These are phyloP conservation scores for Ectemnius lituratus DNA, from an alignment of 2,888 invertebrate genomes.

Conservation along the genomic window DNA sequence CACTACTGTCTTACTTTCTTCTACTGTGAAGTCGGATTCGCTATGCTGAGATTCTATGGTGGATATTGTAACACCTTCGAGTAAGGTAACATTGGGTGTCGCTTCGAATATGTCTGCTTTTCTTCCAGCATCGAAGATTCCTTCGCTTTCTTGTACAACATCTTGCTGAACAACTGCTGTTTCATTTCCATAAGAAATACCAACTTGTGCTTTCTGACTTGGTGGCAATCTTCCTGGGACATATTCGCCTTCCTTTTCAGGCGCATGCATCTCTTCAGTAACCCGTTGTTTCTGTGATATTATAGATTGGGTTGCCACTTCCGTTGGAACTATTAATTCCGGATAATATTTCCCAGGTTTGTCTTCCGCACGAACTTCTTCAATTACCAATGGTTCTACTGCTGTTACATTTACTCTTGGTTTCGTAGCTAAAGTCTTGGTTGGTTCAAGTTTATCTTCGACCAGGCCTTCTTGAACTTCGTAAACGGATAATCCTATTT, in stretches of 20 bases:
- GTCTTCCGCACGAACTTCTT: slow-evolving; percentile 84
- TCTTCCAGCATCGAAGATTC: slow-evolving; percentile 76
- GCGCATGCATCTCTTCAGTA: slow-evolving; percentile 83
- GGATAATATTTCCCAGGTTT: slow-evolving; percentile 89
- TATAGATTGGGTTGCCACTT: slow-evolving; percentile 84
- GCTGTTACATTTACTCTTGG: slow-evolving; percentile 83
- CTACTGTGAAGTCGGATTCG: slow-evolving; percentile 80
- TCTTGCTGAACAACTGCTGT: slow-evolving; percentile 81
- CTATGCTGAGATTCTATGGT: slow-evolving; percentile 84
- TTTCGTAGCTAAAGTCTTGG: slow-evolving; percentile 79
- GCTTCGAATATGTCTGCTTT: slow-evolving; percentile 68
- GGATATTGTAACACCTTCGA: slow-evolving; percentile 80
- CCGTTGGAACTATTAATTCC: slow-evolving; percentile 88
- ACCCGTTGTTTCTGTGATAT: slow-evolving; percentile 83
- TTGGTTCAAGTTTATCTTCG: slow-evolving; percentile 80
- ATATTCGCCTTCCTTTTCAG: slow-evolving; percentile 85
- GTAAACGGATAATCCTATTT: slow-evolving; percentile 83
- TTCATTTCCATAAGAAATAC: slow-evolving; percentile 81
- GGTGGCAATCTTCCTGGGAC: slow-evolving; percentile 81
- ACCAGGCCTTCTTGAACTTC: slow-evolving; percentile 83
- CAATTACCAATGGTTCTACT: slow-evolving; percentile 83
- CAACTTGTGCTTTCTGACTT: slow-evolving; percentile 81
- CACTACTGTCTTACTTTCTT: slow-evolving; percentile 78
- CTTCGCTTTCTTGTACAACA: slow-evolving; percentile 84
- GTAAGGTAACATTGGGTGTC: slow-evolving; percentile 69